Conservation (phyloP, 2,113 vertebrate species). For the Ifrita kowaldi region DNA sequence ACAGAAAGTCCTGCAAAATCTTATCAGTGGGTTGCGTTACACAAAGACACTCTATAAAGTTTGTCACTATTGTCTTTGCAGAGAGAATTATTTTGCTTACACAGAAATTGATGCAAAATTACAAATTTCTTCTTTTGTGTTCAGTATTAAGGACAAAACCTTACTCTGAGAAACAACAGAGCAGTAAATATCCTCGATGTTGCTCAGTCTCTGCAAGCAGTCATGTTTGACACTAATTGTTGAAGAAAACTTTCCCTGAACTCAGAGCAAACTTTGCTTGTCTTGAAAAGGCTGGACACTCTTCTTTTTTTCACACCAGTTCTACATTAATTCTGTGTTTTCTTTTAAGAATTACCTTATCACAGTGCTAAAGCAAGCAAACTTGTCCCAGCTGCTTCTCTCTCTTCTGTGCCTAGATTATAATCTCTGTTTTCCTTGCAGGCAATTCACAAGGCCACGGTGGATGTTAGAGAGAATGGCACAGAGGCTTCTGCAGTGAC, state of each 20-base stretch:
- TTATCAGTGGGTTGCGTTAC: not conserved
- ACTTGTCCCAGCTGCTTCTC: not conserved
- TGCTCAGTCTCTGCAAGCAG: not conserved
- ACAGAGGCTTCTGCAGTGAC: slow-evolving; percentile 78
- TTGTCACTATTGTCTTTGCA: not conserved
- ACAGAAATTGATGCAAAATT: not conserved
- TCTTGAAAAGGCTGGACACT: not conserved
- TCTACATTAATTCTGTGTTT: not conserved
- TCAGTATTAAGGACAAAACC: not conserved
- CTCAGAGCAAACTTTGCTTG: not conserved
- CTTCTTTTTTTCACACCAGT: not conserved
- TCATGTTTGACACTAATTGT: not conserved
- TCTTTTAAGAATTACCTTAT: not conserved
- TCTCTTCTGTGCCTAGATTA: not conserved
- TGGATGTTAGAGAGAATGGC: slow-evolving; percentile 85
- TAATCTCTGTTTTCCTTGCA: slow-evolving; percentile 36
- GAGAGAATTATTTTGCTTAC: not conserved
- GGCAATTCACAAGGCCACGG: slow-evolving; percentile 77
- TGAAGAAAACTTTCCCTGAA: not conserved
- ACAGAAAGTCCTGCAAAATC: not conserved
- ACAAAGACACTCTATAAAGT: not conserved
- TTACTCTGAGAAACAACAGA: not conserved
- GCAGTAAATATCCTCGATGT: not conserved
- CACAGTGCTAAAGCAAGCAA: not conserved
- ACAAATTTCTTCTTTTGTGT: not conserved